Percentiles rank a stretch among this genome's conserved stretches.
Evolutionary conservation across 2,797 vertebrate species (phyloP).

Genomic region (Sparidentex hasta): DNA sequence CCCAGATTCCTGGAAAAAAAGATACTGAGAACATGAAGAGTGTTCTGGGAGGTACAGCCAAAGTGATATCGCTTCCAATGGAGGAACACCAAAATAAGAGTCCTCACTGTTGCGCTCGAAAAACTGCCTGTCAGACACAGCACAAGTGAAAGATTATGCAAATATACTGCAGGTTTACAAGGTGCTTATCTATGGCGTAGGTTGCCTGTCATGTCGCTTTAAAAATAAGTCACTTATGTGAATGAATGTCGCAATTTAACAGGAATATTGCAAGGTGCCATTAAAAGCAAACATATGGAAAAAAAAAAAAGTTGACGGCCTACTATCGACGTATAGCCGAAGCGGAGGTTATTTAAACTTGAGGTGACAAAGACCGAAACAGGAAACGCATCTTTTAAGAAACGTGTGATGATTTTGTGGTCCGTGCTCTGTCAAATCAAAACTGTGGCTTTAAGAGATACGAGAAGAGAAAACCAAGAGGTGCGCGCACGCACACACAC

Average conservation of each 20-base stretch:
- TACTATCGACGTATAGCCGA: neutral
- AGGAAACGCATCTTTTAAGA: neutral
- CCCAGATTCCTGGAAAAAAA: neutral
- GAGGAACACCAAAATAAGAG: slow-evolving; percentile 15
- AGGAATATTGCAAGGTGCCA: neutral
- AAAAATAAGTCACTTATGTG: slow-evolving; percentile 6
- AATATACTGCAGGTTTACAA: neutral
- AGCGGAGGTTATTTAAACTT: neutral
- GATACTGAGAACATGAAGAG: slow-evolving; percentile 1
- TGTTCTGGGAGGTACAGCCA: slow-evolving; percentile 6
- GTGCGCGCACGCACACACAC: neutral
- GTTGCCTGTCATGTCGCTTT: neutral
- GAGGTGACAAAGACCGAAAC: neutral
- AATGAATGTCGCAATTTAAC: slow-evolving; percentile 7
- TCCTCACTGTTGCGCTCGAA: neutral
- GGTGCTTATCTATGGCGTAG: slow-evolving; percentile 15
- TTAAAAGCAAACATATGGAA: neutral
- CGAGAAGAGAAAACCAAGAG: too few relatives aligned
- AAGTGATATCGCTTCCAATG: slow-evolving; percentile 1
- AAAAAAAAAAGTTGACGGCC: neutral
- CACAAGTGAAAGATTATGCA: slow-evolving; percentile 7
- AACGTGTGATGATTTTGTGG: neutral
- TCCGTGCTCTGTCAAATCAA: slow-evolving; percentile 3
- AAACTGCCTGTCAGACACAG: slow-evolving; percentile 8
- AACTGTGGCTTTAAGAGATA: slow-evolving; percentile 12